Percentiles rank a stretch among this genome's conserved stretches.
phyloP scores from a whole-genome alignment of 2,888 invertebrate species.

The Pyrgus malvae region DNA sequence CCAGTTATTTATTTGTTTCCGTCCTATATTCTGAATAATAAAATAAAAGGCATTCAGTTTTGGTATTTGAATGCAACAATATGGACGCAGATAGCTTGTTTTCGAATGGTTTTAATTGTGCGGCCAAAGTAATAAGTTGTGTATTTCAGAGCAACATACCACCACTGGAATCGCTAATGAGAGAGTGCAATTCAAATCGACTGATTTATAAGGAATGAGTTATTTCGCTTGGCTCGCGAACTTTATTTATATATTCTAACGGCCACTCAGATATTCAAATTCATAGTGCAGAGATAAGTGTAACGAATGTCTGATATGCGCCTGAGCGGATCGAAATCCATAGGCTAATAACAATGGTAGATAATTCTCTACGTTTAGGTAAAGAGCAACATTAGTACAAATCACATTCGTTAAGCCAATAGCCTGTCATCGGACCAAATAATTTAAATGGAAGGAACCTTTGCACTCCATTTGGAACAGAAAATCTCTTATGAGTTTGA shows the following conservation, averaged over 20 bases:
- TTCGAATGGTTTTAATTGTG: slow-evolving; percentile 62
- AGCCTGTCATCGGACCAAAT: slow-evolving; percentile 28
- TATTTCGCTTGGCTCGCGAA: slow-evolving; percentile 63
- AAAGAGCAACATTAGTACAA: slow-evolving; percentile 34
- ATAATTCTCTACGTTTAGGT: slow-evolving; percentile 24
- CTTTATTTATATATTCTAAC: slow-evolving; percentile 73
- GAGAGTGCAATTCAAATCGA: slow-evolving; percentile 75
- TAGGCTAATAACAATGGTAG: slow-evolving; percentile 31
- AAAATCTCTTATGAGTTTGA: neutral
- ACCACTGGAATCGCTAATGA: slow-evolving; percentile 75
- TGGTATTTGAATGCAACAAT: slow-evolving; percentile 18
- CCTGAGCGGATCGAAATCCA: slow-evolving; percentile 35
- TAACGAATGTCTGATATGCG: slow-evolving; percentile 48
- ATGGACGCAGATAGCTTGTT: slow-evolving; percentile 34
- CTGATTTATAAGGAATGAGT: slow-evolving; percentile 78
- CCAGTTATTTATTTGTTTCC: slow-evolving; percentile 16
- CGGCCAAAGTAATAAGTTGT: slow-evolving; percentile 77
- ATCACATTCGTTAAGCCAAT: slow-evolving; percentile 30
- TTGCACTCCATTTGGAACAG: neutral
- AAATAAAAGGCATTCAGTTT: slow-evolving; percentile 14
- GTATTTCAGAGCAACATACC: slow-evolving; percentile 63
- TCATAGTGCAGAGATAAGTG: slow-evolving; percentile 53
- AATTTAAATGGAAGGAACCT: slow-evolving; percentile 11
- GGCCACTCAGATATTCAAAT: slow-evolving; percentile 61
- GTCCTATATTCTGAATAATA: slow-evolving; percentile 18